Evolutionary conservation across 1,140 invertebrate species (phyloP).

Genomic region (silkworm (Bombyx mori)): DNA sequence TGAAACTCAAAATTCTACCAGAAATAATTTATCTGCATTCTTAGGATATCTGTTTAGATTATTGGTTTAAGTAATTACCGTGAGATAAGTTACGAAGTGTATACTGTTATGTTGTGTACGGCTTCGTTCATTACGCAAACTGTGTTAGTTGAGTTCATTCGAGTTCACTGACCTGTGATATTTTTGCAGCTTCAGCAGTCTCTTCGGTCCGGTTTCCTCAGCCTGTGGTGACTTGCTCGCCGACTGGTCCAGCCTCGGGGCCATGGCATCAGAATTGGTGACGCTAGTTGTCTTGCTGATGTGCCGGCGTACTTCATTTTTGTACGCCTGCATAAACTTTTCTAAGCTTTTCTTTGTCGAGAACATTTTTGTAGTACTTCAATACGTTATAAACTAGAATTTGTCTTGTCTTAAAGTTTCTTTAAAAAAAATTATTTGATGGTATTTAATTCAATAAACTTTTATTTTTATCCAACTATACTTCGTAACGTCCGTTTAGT

Average conservation of each 20-base stretch:
- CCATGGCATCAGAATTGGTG: constrained; percentile 73
- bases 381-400: constrained; percentile 11
- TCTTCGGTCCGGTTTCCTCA: constrained; percentile 56
- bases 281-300: constrained; percentile 73
- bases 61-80: too few relatives aligned
- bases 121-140: constrained; percentile 35
- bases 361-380: constrained; percentile 48
- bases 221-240: constrained; percentile 42
- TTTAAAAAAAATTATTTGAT: constrained; percentile 4
- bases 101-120: constrained; percentile 2
- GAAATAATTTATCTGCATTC: too few relatives aligned
- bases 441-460: constrained; percentile 18
- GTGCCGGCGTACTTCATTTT: constrained; percentile 63
- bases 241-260: constrained; percentile 54
- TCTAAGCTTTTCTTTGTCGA: constrained; percentile 57
- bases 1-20: too few relatives aligned
- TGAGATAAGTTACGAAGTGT: too few relatives aligned
- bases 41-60: too few relatives aligned
- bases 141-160: constrained; percentile 22
- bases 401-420: neutral
- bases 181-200: constrained; percentile 66
- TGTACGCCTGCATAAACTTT: constrained; percentile 54
- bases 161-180: constrained; percentile 70
- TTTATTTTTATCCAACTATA: constrained; percentile 5
- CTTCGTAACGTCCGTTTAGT: constrained; percentile 27